Base-by-base conservation (phyloP, 2,113 vertebrate species). In the Glaucidium brasilianum region DNA sequence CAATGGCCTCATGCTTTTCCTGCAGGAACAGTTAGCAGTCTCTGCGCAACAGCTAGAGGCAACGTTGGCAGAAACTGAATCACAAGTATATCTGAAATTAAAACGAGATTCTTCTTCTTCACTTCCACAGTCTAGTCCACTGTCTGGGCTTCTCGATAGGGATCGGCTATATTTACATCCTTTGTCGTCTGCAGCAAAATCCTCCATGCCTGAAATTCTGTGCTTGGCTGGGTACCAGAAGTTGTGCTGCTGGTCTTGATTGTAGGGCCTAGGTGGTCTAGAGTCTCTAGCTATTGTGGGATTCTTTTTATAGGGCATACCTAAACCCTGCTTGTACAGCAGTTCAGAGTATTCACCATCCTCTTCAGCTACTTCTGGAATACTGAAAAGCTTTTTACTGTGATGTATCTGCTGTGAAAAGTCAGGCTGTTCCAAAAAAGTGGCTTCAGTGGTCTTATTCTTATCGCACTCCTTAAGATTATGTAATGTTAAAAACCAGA, bases 331-430 rank as follows among this genome's bases (percentile, higher is more conserved):
- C 67, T 94, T 97, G 93, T 96, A 96, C 84, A 96, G 92, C 72
- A 94, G 60, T n/a, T 98, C 97, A 1, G 94, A 47, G 85, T 72
- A 93, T 41, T 98, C 98, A 8, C 86, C 83, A 39, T 99, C 99
- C 96, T 99, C 99, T 98, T 99, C 99, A 0, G 99, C 99, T 95
- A 99, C 99, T 98, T 99, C 99, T 0, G 99, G 99, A 96, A 99
- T 99, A 98, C 99, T 99, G 98, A 99, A 99, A 87, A 99, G 99
- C 74, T 98, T 98, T 96, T 99, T 99, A 96, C 98, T 98, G 96
- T 98, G 99, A 10, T 97, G 99, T 86, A 96, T 98, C 91, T 98
- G 99, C 72, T 98, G 99, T 92, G 99, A 98, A 97, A 98, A 98
- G 97, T 99, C 99, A 59, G 98, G 98, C 89, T 98, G 99, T 62